phyloP scores from a whole-genome alignment of 2,113 vertebrate species.

The Lophotis ruficrista region DNA sequence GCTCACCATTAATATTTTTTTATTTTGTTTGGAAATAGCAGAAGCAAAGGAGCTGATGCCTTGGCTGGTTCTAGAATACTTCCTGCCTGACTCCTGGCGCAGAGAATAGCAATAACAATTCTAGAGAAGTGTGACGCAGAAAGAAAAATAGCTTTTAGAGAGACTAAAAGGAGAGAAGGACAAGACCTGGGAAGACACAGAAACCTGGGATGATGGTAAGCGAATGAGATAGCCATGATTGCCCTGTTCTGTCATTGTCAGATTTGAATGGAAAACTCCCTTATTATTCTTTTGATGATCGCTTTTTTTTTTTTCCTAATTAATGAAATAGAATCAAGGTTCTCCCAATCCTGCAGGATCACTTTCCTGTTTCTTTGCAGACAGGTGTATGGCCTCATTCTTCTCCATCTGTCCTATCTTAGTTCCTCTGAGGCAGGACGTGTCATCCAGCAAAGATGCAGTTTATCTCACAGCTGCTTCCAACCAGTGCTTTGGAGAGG shows the following conservation, averaged over 20 bases:
- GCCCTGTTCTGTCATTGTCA: neutral
- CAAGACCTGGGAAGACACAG: neutral
- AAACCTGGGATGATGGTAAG: neutral
- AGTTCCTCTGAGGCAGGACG: neutral
- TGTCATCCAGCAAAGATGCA: neutral
- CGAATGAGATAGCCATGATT: fast-evolving
- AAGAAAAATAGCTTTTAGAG: neutral
- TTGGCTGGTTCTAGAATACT: neutral
- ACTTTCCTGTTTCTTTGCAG: neutral
- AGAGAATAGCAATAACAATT: neutral
- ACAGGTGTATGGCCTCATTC: neutral
- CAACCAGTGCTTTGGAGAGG: neutral
- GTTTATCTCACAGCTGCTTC: neutral
- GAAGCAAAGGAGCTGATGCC: neutral
- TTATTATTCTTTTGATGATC: neutral
- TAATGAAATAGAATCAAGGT: neutral
- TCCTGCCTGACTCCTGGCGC: neutral
- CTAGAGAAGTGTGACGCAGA: neutral
- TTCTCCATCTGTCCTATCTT: neutral
- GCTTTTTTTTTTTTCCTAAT: neutral
- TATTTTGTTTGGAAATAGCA: neutral
- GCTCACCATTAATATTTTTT: neutral
- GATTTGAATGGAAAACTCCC: neutral
- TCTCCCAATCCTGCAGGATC: neutral
- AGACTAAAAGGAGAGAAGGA: neutral